Evolutionary conservation across 2,797 vertebrate species (phyloP).

Genomic region (Xiphophorus birchmanni): DNA sequence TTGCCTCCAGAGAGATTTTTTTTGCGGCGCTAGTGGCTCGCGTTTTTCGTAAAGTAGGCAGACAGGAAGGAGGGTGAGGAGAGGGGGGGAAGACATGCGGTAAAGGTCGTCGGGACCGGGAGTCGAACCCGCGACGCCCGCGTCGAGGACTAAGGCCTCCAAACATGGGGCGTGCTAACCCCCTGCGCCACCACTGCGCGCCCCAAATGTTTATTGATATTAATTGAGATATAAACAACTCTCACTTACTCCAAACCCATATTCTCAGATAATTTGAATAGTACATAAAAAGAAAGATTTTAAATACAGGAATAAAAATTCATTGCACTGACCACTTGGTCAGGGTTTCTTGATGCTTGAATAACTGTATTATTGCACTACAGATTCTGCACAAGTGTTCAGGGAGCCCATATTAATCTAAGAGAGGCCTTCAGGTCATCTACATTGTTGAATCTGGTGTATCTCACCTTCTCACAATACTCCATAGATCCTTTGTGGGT

Average conservation of each 20-base stretch:
- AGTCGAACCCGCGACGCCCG: too few relatives aligned
- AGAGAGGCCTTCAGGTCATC: neutral
- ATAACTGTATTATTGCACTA: neutral
- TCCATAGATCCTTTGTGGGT: neutral
- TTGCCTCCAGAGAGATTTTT: too few relatives aligned
- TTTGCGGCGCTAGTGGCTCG: too few relatives aligned
- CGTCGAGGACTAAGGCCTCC: too few relatives aligned
- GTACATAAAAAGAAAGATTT: neutral
- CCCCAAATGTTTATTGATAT: neutral
- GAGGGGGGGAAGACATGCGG: too few relatives aligned
- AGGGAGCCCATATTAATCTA: neutral
- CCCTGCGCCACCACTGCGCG: too few relatives aligned
- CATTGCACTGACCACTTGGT: neutral
- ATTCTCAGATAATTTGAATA: neutral
- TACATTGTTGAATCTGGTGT: neutral
- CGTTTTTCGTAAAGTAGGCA: too few relatives aligned
- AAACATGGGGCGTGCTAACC: too few relatives aligned
- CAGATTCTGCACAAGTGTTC: neutral
- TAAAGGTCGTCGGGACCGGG: too few relatives aligned
- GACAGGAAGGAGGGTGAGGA: too few relatives aligned
- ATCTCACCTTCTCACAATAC: neutral
- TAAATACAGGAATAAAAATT: neutral
- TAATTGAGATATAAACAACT: neutral
- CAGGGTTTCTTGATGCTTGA: neutral
- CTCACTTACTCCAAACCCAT: neutral